Percentiles rank a stretch among this genome's conserved stretches.
Conservation (phyloP, 2,888 invertebrate genomes). For the Autographa gamma region DNA sequence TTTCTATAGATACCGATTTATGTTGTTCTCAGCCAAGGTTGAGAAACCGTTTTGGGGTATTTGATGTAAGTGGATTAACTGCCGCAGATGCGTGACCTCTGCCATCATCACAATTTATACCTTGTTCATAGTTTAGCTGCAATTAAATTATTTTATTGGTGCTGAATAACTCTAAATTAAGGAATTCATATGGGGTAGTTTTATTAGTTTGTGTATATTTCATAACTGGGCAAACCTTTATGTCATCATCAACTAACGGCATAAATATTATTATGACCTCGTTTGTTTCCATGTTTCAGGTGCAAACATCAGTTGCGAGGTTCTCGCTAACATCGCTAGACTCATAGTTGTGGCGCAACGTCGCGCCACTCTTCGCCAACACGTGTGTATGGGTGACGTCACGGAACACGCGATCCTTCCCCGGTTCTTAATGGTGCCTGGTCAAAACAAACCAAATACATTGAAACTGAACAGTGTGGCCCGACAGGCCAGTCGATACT, state of each 20-base stretch:
- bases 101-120: neutral
- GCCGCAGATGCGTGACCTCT: neutral
- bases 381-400: constrained; percentile 81
- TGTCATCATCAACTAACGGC: no score
- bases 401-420: constrained; percentile 61
- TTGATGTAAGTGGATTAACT: neutral
- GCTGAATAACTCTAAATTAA: no score
- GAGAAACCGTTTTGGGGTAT: neutral
- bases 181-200: no score
- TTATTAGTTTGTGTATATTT: no score
- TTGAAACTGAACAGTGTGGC: constrained; percentile 86
- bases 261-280: neutral
- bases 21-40: neutral
- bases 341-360: constrained; percentile 70
- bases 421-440: constrained; percentile 89
- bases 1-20: neutral
- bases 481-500: constrained; percentile 85
- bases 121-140: neutral
- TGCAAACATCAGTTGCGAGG: constrained; percentile 33
- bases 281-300: constrained; percentile 49
- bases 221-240: no score
- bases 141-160: no score
- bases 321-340: constrained; percentile 21
- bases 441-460: constrained; percentile 86
- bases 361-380: constrained; percentile 70